phyloP scores from a whole-genome alignment of 2,888 invertebrate species.

The Monoplex corrugatus region DNA sequence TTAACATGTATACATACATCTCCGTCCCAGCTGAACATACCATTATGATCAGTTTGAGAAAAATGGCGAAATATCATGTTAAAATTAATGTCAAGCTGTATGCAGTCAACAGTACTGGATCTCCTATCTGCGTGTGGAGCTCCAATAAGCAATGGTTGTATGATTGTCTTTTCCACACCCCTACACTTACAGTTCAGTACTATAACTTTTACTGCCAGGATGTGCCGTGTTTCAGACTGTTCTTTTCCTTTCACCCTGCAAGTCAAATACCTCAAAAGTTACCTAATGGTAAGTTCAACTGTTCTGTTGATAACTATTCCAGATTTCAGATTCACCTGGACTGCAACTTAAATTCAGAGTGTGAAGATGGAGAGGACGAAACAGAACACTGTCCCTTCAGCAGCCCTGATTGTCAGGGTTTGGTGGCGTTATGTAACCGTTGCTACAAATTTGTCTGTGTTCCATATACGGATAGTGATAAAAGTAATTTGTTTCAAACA shows the following conservation, averaged over 20 bases:
- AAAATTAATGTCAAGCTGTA: too few species aligned
- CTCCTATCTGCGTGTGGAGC: too few species aligned
- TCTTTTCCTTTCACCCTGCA: neutral
- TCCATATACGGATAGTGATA: neutral
- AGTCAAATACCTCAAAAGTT: neutral
- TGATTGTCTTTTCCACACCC: too few species aligned
- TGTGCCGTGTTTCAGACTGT: neutral
- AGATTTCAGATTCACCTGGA: neutral
- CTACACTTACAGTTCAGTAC: too few species aligned
- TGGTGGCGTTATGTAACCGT: neutral
- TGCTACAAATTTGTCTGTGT: neutral
- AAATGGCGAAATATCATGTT: too few species aligned
- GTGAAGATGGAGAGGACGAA: constrained; percentile 18
- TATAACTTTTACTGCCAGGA: too few species aligned
- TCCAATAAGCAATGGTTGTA: too few species aligned
- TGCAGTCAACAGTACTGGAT: too few species aligned
- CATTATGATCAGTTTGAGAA: too few species aligned
- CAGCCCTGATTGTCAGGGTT: neutral
- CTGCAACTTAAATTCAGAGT: neutral
- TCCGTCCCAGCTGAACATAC: too few species aligned
- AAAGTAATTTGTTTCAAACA: neutral
- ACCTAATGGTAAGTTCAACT: neutral
- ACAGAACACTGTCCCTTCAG: constrained; percentile 5
- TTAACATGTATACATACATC: too few species aligned
- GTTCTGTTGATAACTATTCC: neutral